These are phyloP conservation scores for Fabriciana adippe DNA, from an alignment of 2,888 invertebrate species.

Conservation along the genomic window DNA sequence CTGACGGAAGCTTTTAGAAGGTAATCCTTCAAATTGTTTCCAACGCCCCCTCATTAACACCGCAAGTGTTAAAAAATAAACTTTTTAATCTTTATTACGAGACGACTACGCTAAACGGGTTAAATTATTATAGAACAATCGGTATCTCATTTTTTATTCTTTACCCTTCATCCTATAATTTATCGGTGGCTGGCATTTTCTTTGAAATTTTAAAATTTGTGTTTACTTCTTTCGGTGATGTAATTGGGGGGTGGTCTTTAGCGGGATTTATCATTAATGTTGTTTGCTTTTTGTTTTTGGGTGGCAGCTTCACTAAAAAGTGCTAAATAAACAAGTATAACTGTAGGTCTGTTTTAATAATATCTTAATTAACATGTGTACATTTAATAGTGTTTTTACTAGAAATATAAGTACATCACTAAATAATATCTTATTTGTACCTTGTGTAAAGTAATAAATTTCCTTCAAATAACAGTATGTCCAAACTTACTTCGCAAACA, in stretches of 20 bases:
- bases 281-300: slow-evolving; percentile 42
- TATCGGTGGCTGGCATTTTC: slow-evolving; percentile 66
- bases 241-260: slow-evolving; percentile 65
- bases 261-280: slow-evolving; percentile 49
- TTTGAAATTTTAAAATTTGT: slow-evolving; percentile 66
- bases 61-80: slow-evolving; percentile 82
- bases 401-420: neutral
- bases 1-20: slow-evolving; percentile 83
- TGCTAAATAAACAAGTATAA: neutral
- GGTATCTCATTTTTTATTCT: slow-evolving; percentile 73
- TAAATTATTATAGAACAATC: slow-evolving; percentile 79
- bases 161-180: slow-evolving; percentile 72
- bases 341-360: neutral
- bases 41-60: slow-evolving; percentile 82
- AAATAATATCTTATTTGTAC: neutral
- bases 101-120: slow-evolving; percentile 78
- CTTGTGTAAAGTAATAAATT: neutral
- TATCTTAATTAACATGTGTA: neutral
- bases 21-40: slow-evolving; percentile 83
- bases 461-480: slow-evolving; percentile 3
- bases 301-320: slow-evolving; percentile 21
- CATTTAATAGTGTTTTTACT: neutral
- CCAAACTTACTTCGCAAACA: slow-evolving; percentile 59
- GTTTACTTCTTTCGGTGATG: slow-evolving; percentile 65
- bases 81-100: slow-evolving; percentile 83